These are phyloP conservation scores for Mesorhabditis spiculigera DNA, from an alignment of 2,888 invertebrate genomes.

Conservation along the genomic window DNA sequence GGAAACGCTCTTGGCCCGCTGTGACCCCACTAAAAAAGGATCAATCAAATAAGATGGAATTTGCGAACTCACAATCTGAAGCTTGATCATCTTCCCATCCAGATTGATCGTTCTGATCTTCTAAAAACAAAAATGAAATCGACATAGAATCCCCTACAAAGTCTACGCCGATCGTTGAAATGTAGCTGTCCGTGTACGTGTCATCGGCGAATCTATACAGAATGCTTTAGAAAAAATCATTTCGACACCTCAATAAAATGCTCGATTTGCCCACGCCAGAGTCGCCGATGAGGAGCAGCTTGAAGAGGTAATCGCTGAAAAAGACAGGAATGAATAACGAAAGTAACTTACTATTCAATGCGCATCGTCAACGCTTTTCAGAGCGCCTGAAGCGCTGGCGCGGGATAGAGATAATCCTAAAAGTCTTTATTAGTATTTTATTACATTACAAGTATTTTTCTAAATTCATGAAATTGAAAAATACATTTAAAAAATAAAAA, in stretches of 20 bases:
- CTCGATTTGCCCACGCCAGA: constrained; percentile 98
- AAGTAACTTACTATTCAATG: no score
- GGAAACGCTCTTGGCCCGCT: constrained; percentile 96
- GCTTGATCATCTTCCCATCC: constrained; percentile 97
- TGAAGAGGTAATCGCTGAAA: constrained; percentile 93
- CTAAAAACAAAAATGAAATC: constrained; percentile 64
- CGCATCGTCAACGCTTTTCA: no score
- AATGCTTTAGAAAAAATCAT: no score
- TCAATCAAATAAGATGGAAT: neutral
- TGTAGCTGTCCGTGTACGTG: constrained; percentile 99
- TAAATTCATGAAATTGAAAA: no score
- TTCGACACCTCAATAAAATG: constrained; percentile 71
- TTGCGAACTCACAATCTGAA: constrained; percentile 78
- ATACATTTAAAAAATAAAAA: no score
- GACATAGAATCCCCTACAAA: constrained; percentile 71
- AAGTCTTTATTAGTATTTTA: no score
- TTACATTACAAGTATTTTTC: no score
- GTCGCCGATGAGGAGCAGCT: constrained; percentile 93
- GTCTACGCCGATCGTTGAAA: constrained; percentile 99
- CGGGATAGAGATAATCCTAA: no score
- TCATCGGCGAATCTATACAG: constrained; percentile 80
- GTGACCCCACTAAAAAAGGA: constrained; percentile 62
- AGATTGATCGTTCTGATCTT: constrained; percentile 99
- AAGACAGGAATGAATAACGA: neutral
- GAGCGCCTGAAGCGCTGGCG: no score